Percentiles rank a stretch among this genome's conserved stretches.
Conservation (phyloP, 2,888 invertebrate genomes). For the Lycaena phlaeas region DNA sequence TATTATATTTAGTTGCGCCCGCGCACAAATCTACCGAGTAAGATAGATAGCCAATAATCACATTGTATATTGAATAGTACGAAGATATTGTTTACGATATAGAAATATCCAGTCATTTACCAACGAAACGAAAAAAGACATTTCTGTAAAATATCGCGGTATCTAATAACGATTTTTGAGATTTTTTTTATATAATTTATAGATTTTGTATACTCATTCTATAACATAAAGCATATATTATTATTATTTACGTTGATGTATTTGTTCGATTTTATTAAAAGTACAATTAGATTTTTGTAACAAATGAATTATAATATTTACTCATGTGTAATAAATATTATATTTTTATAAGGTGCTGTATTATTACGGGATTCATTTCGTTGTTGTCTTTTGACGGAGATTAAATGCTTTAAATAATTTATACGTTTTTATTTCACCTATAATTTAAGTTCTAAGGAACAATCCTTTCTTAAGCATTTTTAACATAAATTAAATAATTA, state of each 20-base stretch:
- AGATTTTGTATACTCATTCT: not conserved
- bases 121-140: not conserved
- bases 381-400: constrained; percentile 10
- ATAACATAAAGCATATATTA: constrained; percentile 22
- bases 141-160: no score
- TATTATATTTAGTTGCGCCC: no score
- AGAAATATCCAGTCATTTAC: no score
- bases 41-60: no score
- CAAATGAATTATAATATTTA: constrained; percentile 13
- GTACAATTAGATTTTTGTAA: constrained; percentile 49
- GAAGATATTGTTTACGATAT: no score
- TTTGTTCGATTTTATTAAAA: constrained; percentile 26
- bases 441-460: not conserved
- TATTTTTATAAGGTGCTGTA: constrained; percentile 26
- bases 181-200: constrained; percentile 3
- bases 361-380: constrained; percentile 10
- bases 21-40: no score
- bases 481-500: no score
- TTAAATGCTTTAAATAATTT: constrained; percentile 13
- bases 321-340: constrained; percentile 14
- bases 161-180: not conserved
- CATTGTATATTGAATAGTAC: no score
- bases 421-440: constrained; percentile 11
- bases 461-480: not conserved
- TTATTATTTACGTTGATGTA: constrained; percentile 12